These are phyloP conservation scores for Hippocampus zosterae DNA, from an alignment of 2,113 vertebrate genomes.

Conservation along the genomic window DNA sequence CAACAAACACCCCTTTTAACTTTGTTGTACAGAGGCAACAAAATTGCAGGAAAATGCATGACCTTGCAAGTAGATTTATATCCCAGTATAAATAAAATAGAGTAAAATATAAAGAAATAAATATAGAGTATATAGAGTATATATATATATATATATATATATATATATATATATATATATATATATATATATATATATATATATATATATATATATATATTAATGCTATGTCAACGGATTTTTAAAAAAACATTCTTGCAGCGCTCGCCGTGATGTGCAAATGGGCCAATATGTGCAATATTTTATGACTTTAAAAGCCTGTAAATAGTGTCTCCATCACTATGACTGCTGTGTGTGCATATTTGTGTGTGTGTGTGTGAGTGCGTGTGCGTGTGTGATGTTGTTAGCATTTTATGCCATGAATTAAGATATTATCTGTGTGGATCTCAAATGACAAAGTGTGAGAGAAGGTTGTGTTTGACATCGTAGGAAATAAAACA, in stretches of 20 bases:
- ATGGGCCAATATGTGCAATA: constrained; percentile 99
- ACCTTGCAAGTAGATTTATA: constrained; percentile 51
- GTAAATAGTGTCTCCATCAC: constrained; percentile 82
- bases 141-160: constrained; percentile 73
- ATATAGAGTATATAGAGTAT: too few species aligned
- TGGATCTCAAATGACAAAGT: constrained; percentile 62
- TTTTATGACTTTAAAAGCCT: constrained; percentile 86
- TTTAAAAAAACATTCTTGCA: constrained; percentile 76
- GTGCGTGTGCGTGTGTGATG: constrained; percentile 15
- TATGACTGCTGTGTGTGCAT: constrained; percentile 38
- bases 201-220: constrained; percentile 68
- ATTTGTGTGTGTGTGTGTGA: constrained; percentile 19
- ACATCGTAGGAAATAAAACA: constrained; percentile 83
- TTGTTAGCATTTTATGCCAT: constrained; percentile 45
- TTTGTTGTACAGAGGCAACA: constrained; percentile 49
- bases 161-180: constrained; percentile 6
- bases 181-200: constrained; percentile 23
- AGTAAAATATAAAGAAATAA: too few species aligned
- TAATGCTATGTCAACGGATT: constrained; percentile 67
- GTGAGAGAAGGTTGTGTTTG: constrained; percentile 78
- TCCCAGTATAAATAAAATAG: constrained; percentile 18
- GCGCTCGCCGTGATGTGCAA: constrained; percentile 77
- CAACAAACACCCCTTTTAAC: constrained; percentile 22
- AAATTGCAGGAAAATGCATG: constrained; percentile 79
- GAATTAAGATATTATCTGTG: constrained; percentile 30